A percentile compares a stretch with the other conserved stretches of the same genome.
Evolutionary conservation across 2,797 vertebrate species (phyloP).

Genomic region (Astyanax mexicanus): DNA sequence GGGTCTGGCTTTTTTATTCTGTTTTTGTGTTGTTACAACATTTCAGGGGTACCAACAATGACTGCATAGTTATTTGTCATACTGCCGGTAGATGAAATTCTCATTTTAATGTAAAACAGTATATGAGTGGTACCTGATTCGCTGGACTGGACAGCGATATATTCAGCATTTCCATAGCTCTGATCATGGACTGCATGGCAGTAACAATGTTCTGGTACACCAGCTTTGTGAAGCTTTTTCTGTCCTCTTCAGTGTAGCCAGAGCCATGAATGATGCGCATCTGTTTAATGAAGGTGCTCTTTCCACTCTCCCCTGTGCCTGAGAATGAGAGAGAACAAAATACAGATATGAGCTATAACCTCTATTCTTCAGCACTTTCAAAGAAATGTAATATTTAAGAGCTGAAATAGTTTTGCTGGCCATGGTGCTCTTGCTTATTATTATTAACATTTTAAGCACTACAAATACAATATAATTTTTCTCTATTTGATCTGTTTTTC

Average conservation of each 20-base stretch:
- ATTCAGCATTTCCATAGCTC: constrained; percentile 86
- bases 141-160: constrained; percentile 68
- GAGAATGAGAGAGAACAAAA: constrained; percentile 6
- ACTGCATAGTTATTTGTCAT: too few species aligned
- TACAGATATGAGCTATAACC: constrained; percentile 12
- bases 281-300: constrained; percentile 94
- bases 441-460: too few species aligned
- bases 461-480: too few species aligned
- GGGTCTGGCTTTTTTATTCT: too few species aligned
- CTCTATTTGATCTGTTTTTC: too few species aligned
- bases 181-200: constrained; percentile 88
- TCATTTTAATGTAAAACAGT: neutral
- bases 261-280: constrained; percentile 94
- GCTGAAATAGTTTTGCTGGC: too few species aligned
- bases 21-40: too few species aligned
- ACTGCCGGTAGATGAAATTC: too few species aligned
- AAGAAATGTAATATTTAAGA: neutral
- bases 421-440: too few species aligned
- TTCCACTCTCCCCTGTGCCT: constrained; percentile 93
- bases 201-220: constrained; percentile 89
- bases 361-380: neutral
- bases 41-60: too few species aligned
- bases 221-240: constrained; percentile 85
- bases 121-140: constrained; percentile 44
- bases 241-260: constrained; percentile 89